A percentile compares a stretch with the other conserved stretches of the same genome.
Conservation (phyloP, 2,797 vertebrate genomes). For the Rhynchonycteris naso region DNA sequence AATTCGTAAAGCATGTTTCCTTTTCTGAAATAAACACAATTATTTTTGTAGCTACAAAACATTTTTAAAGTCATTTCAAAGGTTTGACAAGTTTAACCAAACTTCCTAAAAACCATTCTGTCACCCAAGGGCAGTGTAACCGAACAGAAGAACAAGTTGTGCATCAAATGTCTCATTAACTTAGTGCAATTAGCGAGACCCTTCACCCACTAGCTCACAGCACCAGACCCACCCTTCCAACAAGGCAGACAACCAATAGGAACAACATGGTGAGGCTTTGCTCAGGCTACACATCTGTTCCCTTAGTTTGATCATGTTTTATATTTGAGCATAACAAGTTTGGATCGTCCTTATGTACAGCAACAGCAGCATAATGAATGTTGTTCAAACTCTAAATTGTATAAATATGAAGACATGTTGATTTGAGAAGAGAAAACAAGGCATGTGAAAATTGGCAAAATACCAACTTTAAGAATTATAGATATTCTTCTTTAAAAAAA, state of each 20-base stretch:
- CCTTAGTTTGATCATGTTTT: slow-evolving; percentile 57
- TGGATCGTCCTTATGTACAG: slow-evolving; percentile 62
- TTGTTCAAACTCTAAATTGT: slow-evolving; percentile 70
- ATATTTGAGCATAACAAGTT: slow-evolving; percentile 64
- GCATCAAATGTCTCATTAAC: slow-evolving; percentile 63
- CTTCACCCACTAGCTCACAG: slow-evolving; percentile 52
- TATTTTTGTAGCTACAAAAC: slow-evolving; percentile 53
- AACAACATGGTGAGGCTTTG: slow-evolving; percentile 55
- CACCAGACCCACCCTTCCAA: slow-evolving; percentile 31
- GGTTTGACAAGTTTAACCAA: slow-evolving; percentile 47
- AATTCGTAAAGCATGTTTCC: slow-evolving; percentile 51
- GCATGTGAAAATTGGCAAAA: slow-evolving; percentile 76
- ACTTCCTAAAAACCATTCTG: slow-evolving; percentile 62
- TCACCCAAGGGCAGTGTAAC: slow-evolving; percentile 55
- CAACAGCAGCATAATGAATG: slow-evolving; percentile 67
- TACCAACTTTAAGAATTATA: slow-evolving; percentile 67
- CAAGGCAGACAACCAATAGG: slow-evolving; percentile 50
- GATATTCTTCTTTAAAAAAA: slow-evolving; percentile 56
- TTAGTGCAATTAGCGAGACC: slow-evolving; percentile 38
- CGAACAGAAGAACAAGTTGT: slow-evolving; percentile 43
- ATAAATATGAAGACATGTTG: slow-evolving; percentile 75
- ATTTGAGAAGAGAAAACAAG: slow-evolving; percentile 77
- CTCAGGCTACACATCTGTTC: slow-evolving; percentile 65
- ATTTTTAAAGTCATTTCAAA: slow-evolving; percentile 57
- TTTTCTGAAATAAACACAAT: slow-evolving; percentile 27